phyloP scores from a whole-genome alignment of 2,888 invertebrate species.

The Phaedon cochleariae region DNA sequence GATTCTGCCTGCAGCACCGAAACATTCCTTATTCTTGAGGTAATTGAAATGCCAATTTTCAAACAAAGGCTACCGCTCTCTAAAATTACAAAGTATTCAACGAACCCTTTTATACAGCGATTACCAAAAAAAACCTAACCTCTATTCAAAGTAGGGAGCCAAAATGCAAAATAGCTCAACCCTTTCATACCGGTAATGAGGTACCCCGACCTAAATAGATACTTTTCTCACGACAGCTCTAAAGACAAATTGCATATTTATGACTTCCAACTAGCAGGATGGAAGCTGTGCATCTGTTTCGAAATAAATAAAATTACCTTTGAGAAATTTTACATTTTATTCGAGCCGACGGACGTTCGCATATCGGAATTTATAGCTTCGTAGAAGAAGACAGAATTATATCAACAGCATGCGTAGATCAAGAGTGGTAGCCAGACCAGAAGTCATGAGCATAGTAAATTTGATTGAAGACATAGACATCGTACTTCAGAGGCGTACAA shows the following conservation, averaged over 20 bases:
- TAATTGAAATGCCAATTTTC: neutral
- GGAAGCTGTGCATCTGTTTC: constrained; percentile 11
- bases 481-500: neutral
- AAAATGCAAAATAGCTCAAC: constrained; percentile 17
- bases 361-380: too few species aligned
- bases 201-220: constrained; percentile 17
- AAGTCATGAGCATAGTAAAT: too few species aligned
- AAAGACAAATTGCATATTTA: constrained; percentile 35
- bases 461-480: neutral
- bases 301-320: neutral
- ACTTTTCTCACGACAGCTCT: constrained; percentile 25
- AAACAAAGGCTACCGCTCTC: neutral
- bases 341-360: too few species aligned
- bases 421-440: too few species aligned
- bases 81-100: neutral
- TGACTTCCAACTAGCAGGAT: constrained; percentile 21
- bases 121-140: constrained; percentile 6
- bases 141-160: neutral
- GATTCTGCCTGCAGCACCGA: too few species aligned
- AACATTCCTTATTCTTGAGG: neutral
- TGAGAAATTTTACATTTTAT: too few species aligned
- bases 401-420: too few species aligned
- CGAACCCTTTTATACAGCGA: constrained; percentile 12
- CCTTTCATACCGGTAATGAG: constrained; percentile 30
- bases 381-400: too few species aligned